Base-by-base conservation (phyloP, 2,888 invertebrate genomes). In the Drosophila merina region DNA sequence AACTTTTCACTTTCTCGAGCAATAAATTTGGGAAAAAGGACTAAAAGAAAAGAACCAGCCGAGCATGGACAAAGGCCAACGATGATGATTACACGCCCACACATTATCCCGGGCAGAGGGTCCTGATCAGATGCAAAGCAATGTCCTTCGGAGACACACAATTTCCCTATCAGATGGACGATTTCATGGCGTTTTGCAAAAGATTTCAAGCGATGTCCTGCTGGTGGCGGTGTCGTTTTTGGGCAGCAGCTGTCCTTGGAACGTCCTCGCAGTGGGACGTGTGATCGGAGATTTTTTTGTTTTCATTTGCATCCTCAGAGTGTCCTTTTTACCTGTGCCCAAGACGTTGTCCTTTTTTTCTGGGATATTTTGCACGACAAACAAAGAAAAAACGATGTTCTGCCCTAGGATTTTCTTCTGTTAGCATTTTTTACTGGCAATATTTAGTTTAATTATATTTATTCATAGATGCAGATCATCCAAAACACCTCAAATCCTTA, bases 391-490 rank as follows among this genome's bases (percentile, higher is more conserved):
- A 57, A 26, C 28, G 47, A 71, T 54, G 4, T 3, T 30, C 20
- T 12, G 42, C 8, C 57, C 8, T n/a, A 10, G 26, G 20, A 30
- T 69, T 42, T 69, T n/a, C 42, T 36, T 38, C 12, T 6, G 7
- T 48, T 67, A 33, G 4, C 10, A 33, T 33, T 74, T 72, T 50
- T 70, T 44, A 40, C 14, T 14, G 14, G 14, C 0, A 38, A 47
- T 50, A 38, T n/a, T 60, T 69, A 4, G 86, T 83, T 80, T 88
- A 85, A 89, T 88, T 88, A 79, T 76, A 74, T 72, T 70, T 79
- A 89, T 28, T 28, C 78, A 80, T 74, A 63, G 2, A 20, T 20
- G 20, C 72, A 72, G 81, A 75, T 80, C 68, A 72, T 69, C 56
- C 69, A 31, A 31, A 10, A 31, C 20, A 12, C 7, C 69, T n/a